Percentiles rank a stretch among this genome's conserved stretches.
phyloP scores from a whole-genome alignment of 2,888 invertebrate genomes.

The Eulithis prunata region DNA sequence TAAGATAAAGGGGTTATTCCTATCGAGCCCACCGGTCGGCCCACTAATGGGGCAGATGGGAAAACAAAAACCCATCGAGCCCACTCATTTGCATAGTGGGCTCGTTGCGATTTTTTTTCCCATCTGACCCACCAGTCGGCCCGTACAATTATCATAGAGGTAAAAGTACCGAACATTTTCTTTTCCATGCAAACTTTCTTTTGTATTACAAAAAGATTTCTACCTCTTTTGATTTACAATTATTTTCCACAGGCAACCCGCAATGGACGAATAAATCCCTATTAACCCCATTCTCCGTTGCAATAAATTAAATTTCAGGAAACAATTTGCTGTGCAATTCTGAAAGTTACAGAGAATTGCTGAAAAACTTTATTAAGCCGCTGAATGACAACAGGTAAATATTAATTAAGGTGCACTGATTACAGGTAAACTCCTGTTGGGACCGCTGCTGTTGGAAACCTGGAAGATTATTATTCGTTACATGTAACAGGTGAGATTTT shows the following conservation, averaged over 20 bases:
- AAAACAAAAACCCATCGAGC: too few species aligned
- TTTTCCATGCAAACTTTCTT: neutral
- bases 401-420: conserved; percentile 52
- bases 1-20: too few species aligned
- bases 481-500: too few species aligned
- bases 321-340: conserved; percentile 29
- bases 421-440: conserved; percentile 25
- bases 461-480: too few species aligned
- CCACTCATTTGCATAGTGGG: too few species aligned
- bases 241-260: conserved; percentile 11
- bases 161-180: too few species aligned
- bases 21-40: too few species aligned
- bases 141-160: too few species aligned
- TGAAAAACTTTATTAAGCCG: conserved; percentile 46
- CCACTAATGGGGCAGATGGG: too few species aligned
- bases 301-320: conserved; percentile 30
- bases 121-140: too few species aligned
- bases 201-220: neutral
- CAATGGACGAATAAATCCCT: conserved; percentile 31
- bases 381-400: conserved; percentile 51
- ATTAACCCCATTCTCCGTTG: conserved; percentile 27
- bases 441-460: neutral
- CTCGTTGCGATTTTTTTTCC: too few species aligned
- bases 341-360: conserved; percentile 31
- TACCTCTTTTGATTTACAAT: conserved; percentile 10